Conservation (phyloP, 2,797 vertebrate genomes). For the Pseudochirops cupreus region DNA sequence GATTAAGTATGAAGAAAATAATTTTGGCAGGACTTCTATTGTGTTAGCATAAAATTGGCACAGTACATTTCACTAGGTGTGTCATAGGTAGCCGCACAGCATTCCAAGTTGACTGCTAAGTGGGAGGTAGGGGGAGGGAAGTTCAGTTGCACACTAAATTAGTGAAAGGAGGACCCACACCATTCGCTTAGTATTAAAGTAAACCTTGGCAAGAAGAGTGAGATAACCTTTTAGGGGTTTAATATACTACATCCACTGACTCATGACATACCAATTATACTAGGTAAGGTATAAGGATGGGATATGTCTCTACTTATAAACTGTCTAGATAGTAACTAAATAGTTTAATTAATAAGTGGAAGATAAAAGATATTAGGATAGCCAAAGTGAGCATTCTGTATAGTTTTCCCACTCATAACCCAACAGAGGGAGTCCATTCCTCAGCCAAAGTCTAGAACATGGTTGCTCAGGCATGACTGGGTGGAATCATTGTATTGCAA, state of each 20-base stretch:
- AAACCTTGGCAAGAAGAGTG: not conserved
- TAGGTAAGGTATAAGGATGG: not conserved
- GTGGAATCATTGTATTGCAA: constrained; percentile 2
- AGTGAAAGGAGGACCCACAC: not conserved
- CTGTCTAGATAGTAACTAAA: not conserved
- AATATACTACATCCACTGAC: not conserved
- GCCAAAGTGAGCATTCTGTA: not conserved
- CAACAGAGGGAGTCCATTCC: not conserved
- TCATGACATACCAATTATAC: not conserved
- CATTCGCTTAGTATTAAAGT: not conserved
- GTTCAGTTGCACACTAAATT: not conserved
- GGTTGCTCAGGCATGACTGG: not conserved
- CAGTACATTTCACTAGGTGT: constrained; percentile 16
- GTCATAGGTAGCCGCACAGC: not conserved
- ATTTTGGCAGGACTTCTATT: not conserved
- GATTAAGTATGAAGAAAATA: constrained; percentile 34
- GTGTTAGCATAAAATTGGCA: constrained; percentile 15
- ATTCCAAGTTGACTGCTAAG: not conserved
- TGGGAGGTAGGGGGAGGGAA: not conserved
- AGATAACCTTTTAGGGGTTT: not conserved
- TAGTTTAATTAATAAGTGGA: not conserved
- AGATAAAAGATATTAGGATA: not conserved
- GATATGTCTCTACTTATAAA: constrained; percentile 1
- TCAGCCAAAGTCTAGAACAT: not conserved
- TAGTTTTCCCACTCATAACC: not conserved